Conservation (phyloP, 2,113 vertebrate genomes). For the Chloroceryle aenea region DNA sequence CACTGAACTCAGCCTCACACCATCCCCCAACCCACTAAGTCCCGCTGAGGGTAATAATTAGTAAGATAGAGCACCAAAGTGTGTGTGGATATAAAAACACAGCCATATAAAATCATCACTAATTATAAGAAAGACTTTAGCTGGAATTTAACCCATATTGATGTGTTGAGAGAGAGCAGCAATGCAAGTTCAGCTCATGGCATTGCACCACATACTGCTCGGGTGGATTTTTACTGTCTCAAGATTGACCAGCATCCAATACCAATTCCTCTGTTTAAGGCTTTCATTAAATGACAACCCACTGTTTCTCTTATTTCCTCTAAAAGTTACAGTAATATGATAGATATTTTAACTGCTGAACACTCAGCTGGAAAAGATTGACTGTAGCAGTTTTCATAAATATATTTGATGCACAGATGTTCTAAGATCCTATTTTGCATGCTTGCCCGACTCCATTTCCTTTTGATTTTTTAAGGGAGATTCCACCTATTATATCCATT, state of each 20-base stretch:
- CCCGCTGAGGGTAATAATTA: neutral
- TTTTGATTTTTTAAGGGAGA: neutral
- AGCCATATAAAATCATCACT: neutral
- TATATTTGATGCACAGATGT: constrained; percentile 43
- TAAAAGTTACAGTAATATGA: neutral
- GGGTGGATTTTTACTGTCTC: neutral
- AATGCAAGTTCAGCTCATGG: neutral
- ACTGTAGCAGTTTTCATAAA: neutral
- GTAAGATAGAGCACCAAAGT: neutral
- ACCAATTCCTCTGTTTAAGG: neutral
- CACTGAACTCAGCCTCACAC: neutral
- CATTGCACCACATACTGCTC: rapidly evolving
- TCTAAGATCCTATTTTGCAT: neutral
- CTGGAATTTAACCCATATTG: neutral
- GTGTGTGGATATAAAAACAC: neutral
- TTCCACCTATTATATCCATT: neutral
- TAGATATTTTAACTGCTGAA: neutral
- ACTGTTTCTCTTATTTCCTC: neutral
- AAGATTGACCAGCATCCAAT: neutral
- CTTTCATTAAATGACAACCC: neutral
- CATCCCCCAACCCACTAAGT: neutral
- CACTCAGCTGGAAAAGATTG: constrained; percentile 34
- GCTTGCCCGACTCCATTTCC: neutral
- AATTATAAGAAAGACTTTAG: neutral
- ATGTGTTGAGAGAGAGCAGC: neutral